Conservation (phyloP, 2,888 invertebrate genomes). For the Cephonodes hylas region DNA sequence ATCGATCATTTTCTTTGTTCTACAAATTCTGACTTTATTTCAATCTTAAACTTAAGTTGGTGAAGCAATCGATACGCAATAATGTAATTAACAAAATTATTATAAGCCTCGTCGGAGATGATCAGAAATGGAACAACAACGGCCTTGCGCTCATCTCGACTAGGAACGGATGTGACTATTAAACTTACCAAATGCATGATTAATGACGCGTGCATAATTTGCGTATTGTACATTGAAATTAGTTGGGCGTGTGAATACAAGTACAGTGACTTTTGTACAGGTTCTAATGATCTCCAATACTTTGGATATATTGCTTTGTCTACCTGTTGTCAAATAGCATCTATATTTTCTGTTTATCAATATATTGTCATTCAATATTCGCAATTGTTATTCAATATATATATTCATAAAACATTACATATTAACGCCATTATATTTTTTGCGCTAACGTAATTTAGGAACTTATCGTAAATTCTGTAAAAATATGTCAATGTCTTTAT, state of each 20-base stretch:
- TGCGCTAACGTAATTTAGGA: no score
- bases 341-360: no score
- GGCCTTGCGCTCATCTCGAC: conserved; percentile 13
- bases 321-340: no score
- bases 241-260: conserved; percentile 46
- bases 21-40: no score
- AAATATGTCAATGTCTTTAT: no score
- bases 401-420: no score
- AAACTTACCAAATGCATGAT: conserved; percentile 43
- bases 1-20: not conserved
- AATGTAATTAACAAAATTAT: not conserved
- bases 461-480: no score
- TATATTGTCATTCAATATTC: no score
- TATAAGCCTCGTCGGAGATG: not conserved
- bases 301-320: not conserved
- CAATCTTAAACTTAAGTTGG: no score
- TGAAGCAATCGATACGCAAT: not conserved
- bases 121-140: not conserved
- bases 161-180: conserved; percentile 45
- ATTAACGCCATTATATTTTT: no score
- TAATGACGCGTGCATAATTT: conserved; percentile 48
- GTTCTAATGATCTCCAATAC: not conserved
- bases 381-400: no score
- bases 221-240: conserved; percentile 35
- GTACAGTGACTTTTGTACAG: not conserved